Evolutionary conservation across 2,888 invertebrate species (phyloP).

Genomic region (Torymus texanus): DNA sequence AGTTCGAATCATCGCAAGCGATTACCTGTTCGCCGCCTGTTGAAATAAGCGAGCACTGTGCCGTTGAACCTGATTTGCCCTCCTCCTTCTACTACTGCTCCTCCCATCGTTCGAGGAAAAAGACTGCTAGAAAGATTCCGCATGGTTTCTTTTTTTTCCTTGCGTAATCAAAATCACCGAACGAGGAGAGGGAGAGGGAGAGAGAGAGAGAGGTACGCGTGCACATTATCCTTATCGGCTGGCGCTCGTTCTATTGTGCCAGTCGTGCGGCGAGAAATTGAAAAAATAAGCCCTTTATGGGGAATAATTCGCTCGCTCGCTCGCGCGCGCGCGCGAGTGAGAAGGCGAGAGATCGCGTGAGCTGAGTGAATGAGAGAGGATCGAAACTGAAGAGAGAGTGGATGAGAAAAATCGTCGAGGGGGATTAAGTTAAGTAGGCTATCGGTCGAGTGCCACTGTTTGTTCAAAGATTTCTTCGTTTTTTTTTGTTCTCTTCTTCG

Average conservation of each 20-base stretch:
- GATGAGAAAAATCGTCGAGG: too few species aligned
- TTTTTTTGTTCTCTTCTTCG: too few species aligned
- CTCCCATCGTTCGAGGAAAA: not conserved
- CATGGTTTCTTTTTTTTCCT: not conserved
- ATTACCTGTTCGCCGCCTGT: constrained; percentile 41
- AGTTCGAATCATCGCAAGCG: constrained; percentile 39
- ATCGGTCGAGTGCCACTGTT: too few species aligned
- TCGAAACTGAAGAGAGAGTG: too few species aligned
- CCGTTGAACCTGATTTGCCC: constrained; percentile 15
- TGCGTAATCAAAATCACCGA: constrained; percentile 36
- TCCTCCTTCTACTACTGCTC: not conserved
- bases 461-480: too few species aligned
- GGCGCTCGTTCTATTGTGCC: constrained; percentile 12
- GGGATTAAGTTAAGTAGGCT: too few species aligned
- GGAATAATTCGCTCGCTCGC: too few species aligned
- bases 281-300: constrained; percentile 29
- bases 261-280: constrained; percentile 15
- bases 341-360: too few species aligned
- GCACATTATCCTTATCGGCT: constrained; percentile 36
- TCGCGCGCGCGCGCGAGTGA: too few species aligned
- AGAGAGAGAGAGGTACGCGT: not conserved
- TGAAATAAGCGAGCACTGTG: constrained; percentile 9
- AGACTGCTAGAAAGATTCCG: not conserved
- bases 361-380: too few species aligned
- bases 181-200: too few species aligned